Conservation (phyloP, 2,888 invertebrate genomes). For the Synanthedon vespiformis region DNA sequence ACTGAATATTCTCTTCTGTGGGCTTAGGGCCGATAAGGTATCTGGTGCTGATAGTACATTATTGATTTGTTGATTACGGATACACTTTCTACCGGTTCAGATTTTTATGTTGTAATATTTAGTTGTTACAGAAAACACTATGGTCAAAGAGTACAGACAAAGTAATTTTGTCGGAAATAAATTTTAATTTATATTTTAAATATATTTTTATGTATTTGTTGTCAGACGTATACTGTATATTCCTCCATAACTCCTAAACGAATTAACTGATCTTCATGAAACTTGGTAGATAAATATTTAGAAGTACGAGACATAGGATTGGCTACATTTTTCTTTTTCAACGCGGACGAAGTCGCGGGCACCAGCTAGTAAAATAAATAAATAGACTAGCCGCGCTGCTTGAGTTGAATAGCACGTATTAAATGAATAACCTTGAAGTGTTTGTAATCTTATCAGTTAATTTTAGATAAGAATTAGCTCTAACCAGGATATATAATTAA, state of each 20-base stretch:
- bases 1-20: neutral
- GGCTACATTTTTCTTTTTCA: too few relatives aligned
- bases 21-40: slow-evolving; percentile 22
- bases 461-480: neutral
- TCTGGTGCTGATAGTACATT: slow-evolving; percentile 39
- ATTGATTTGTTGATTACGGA: slow-evolving; percentile 57
- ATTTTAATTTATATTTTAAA: too few relatives aligned
- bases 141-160: too few relatives aligned
- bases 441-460: neutral
- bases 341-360: too few relatives aligned
- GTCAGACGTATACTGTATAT: too few relatives aligned
- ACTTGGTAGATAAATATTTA: too few relatives aligned
- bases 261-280: too few relatives aligned
- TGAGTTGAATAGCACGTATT: neutral
- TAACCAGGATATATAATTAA: neutral
- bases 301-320: too few relatives aligned
- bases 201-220: too few relatives aligned
- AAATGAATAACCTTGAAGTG: neutral
- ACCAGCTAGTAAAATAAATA: neutral
- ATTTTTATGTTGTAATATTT: slow-evolving; percentile 34
- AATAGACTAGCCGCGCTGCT: neutral
- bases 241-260: too few relatives aligned
- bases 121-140: too few relatives aligned
- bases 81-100: slow-evolving; percentile 40
- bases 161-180: too few relatives aligned